Conservation (phyloP, 2,797 vertebrate genomes). For the Lagocephalus sceleratus region DNA sequence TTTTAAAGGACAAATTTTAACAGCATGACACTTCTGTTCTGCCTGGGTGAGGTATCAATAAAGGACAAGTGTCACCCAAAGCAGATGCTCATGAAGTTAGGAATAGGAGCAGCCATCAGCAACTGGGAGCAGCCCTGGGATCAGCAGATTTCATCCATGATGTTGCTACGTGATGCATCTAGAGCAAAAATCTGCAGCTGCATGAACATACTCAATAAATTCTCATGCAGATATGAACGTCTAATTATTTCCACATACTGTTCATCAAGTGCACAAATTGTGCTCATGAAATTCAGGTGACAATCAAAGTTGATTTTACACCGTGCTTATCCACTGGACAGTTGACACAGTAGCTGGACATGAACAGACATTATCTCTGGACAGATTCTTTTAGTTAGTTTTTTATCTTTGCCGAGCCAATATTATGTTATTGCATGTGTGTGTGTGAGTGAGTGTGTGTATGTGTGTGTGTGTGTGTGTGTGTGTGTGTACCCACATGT, state of each 20-base stretch:
- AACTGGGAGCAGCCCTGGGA: conserved; percentile 71
- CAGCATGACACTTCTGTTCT: conserved; percentile 58
- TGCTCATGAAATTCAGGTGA: conserved; percentile 54
- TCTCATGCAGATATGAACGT: conserved; percentile 34
- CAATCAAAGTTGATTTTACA: conserved; percentile 56
- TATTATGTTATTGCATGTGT: conserved; percentile 14
- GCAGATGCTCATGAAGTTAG: conserved; percentile 77
- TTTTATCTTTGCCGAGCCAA: conserved; percentile 38
- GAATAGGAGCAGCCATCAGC: conserved; percentile 77
- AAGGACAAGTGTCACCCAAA: conserved; percentile 73
- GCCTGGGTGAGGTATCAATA: conserved; percentile 62
- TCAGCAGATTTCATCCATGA: conserved; percentile 43
- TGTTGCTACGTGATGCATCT: conserved; percentile 45
- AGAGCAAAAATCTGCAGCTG: conserved; percentile 23
- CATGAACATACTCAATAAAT: conserved; percentile 28
- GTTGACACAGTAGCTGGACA: conserved; percentile 58
- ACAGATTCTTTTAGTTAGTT: too few species aligned
- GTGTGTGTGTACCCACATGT: too few species aligned
- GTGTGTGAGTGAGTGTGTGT: conserved; percentile 30
- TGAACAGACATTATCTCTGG: conserved; percentile 62
- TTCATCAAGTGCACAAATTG: conserved; percentile 38
- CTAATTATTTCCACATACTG: conserved; percentile 12
- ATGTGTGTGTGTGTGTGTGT: conserved; percentile 20
- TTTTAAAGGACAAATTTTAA: neutral
- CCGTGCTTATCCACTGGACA: conserved; percentile 18